phyloP scores from a whole-genome alignment of 2,113 vertebrate genomes.

The Coracopsis vasa region DNA sequence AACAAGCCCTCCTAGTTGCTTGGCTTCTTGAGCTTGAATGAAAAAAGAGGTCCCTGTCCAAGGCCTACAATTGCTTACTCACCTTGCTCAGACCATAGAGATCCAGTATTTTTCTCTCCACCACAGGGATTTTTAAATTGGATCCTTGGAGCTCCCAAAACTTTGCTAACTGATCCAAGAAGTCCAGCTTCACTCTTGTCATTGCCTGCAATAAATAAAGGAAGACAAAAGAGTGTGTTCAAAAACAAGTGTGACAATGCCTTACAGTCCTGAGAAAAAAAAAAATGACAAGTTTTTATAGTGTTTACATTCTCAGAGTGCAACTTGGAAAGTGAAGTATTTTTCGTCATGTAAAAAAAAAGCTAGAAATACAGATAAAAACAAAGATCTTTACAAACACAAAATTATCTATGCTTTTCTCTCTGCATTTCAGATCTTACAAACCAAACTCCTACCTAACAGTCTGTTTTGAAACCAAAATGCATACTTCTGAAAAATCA shows the following conservation, averaged over 20 bases:
- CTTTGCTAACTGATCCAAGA: constrained; percentile 96
- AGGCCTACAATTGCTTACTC: background rate
- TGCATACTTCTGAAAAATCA: background rate
- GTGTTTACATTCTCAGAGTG: background rate
- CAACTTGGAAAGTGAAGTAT: background rate
- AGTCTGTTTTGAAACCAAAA: background rate
- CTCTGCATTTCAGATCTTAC: background rate
- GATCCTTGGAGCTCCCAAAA: constrained; percentile 99
- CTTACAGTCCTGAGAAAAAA: background rate
- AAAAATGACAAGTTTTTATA: background rate
- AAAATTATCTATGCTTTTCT: background rate
- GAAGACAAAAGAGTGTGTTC: background rate
- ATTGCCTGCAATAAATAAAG: constrained; percentile 81
- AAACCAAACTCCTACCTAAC: background rate
- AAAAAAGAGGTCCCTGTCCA: background rate
- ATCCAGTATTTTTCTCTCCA: constrained; percentile 93
- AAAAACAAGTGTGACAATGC: background rate
- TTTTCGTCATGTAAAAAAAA: background rate
- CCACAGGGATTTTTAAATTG: constrained; percentile 92
- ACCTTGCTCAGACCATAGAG: constrained; percentile 96
- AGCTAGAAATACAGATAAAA: background rate
- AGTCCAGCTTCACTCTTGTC: constrained; percentile 95
- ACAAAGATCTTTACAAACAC: background rate
- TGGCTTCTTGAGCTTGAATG: background rate
- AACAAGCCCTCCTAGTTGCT: background rate